Base-by-base conservation (phyloP, 92 coral and sea anemone species). In the Anthopleura xanthogrammica region DNA sequence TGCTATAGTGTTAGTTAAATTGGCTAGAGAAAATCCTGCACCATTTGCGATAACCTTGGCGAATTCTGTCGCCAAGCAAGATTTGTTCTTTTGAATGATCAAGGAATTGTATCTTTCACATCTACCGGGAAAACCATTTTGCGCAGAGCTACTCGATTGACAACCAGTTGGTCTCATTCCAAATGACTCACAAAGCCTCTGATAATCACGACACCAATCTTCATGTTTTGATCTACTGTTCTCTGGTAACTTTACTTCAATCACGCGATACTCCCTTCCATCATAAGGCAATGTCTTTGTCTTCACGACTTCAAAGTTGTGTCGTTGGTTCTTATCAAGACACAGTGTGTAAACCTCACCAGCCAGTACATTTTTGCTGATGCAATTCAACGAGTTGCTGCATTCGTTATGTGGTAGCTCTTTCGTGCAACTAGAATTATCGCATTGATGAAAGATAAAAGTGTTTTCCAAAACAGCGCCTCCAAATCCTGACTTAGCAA, bases 171-270 rank as follows among this genome's bases (percentile, higher is more conserved):
- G 89, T 16, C 81, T 50, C 70, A 62, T 19, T 19, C 89, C 89
- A 52, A 78, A 76, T 9, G 84, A 79, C 42, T 77, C 76, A 56
- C 93, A 90, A 41, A 90, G 77, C 22, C 80, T 76, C 76, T 87
- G 90, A 75, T 90, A 90, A 79, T 90, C 93, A 13, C 85, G 76
- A 75, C 93, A 90, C 93, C 93, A 90, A 76, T 80, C 80, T 41
- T 86, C 90, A 13, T 56, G 23, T 11, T 71, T 73, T 9, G 93
- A 83, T 72, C 70, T 65, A 39, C 85, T 85, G 36, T 80, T 36
- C 70, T 85, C 75, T 11, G 93, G 90, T 55, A 87, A 73, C 52
- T 23, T 79, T 1, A 87, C 86, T 54, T 90, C 83, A 22, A 90
- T 40, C 36, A 85, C 90, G 23, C 80, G 48, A 64, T 86, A 90